Conservation (phyloP, 2,113 vertebrate species). For the Rhagologus leucostigma region DNA sequence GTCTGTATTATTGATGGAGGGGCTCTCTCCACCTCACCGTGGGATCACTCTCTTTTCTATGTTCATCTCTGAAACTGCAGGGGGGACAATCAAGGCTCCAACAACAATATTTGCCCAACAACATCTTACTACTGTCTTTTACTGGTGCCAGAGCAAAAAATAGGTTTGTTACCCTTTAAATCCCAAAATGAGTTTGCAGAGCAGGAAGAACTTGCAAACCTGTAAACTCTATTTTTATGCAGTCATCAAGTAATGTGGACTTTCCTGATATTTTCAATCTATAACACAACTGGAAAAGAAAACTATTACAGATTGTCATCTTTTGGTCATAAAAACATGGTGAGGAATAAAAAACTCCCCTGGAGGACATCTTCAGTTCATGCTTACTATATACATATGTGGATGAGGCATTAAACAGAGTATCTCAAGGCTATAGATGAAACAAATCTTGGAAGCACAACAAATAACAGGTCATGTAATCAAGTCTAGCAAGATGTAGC, state of each 20-base stretch:
- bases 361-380: not conserved
- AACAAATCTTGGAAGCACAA: slow-evolving; percentile 20
- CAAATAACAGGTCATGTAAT: slow-evolving; percentile 33
- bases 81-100: not conserved
- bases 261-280: not conserved
- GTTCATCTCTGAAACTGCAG: not conserved
- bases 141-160: not conserved
- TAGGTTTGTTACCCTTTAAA: not conserved
- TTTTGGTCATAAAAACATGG: slow-evolving; percentile 14
- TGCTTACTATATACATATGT: slow-evolving; percentile 1
- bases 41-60: not conserved
- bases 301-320: not conserved
- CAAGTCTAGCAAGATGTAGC: not conserved
- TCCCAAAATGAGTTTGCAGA: not conserved
- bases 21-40: not conserved
- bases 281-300: not conserved
- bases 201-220: not conserved
- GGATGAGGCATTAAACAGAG: not conserved
- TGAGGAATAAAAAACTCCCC: not conserved
- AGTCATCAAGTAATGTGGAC: not conserved
- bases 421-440: not conserved
- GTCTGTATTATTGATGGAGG: not conserved
- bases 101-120: not conserved
- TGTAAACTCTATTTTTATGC: not conserved
- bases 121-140: not conserved